A percentile compares a stretch with the other conserved stretches of the same genome.
phyloP scores from a whole-genome alignment of 2,797 vertebrate genomes.

The Pangasius djambal region DNA sequence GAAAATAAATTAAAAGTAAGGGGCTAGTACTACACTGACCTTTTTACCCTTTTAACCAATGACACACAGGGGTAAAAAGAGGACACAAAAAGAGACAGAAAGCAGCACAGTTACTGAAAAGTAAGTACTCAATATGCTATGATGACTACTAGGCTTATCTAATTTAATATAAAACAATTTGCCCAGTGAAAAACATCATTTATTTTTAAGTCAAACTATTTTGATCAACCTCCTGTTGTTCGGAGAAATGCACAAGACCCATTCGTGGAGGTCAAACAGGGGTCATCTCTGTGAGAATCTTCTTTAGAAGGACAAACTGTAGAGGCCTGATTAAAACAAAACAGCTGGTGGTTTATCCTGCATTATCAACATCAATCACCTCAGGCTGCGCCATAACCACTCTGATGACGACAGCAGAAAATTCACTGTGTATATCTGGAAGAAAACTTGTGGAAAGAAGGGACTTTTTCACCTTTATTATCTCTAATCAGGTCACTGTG shows the following conservation, averaged over 20 bases:
- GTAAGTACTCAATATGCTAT: no score
- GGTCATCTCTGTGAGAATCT: slow-evolving; percentile 62
- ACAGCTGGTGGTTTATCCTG: slow-evolving; percentile 72
- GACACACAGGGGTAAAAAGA: background rate
- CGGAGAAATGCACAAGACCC: slow-evolving; percentile 41
- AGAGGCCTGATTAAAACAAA: slow-evolving; percentile 73
- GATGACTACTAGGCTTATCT: no score
- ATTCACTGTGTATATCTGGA: background rate
- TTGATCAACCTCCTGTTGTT: slow-evolving; percentile 48
- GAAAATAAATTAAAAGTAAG: background rate
- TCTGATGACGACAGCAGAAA: background rate
- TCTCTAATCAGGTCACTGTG: background rate
- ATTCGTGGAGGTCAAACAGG: slow-evolving; percentile 46
- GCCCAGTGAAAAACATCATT: slow-evolving; percentile 32
- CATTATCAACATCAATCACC: slow-evolving; percentile 64
- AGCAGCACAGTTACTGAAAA: no score
- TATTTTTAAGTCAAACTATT: background rate
- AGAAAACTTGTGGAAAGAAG: background rate
- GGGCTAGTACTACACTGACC: background rate
- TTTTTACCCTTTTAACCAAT: background rate
- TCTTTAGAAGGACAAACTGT: slow-evolving; percentile 61
- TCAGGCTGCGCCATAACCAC: slow-evolving; percentile 53
- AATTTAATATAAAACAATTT: slow-evolving; percentile 37
- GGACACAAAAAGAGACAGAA: no score
- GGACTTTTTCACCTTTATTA: background rate